A percentile compares a stretch with the other conserved stretches of the same genome.
Conservation (phyloP, 2,113 vertebrate genomes). For the Campylomormyrus tamandua region DNA sequence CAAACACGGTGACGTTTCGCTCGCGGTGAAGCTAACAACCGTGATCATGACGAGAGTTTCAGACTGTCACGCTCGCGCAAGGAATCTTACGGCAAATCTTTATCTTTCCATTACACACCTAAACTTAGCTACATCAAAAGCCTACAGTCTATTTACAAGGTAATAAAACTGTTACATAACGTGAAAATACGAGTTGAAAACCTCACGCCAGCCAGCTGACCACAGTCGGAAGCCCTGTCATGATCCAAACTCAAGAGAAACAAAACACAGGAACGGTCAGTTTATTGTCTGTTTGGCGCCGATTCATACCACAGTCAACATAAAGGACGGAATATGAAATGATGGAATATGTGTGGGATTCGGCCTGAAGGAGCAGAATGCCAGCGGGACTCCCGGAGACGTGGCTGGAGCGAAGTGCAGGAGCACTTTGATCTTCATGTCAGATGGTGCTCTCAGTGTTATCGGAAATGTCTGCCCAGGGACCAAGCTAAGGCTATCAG, state of each 20-base stretch:
- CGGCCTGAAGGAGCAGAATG: not conserved
- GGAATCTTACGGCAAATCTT: no score
- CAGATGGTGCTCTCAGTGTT: not conserved
- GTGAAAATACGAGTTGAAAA: no score
- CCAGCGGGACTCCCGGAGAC: not conserved
- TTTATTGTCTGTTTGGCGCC: not conserved
- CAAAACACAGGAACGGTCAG: not conserved
- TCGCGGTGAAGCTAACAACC: not conserved
- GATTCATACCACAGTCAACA: not conserved
- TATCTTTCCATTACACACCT: no score
- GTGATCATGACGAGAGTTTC: not conserved
- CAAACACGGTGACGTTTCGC: not conserved
- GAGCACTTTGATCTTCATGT: not conserved
- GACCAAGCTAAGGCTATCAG: not conserved
- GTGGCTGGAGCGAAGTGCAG: not conserved
- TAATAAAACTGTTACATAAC: no score
- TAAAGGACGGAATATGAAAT: not conserved
- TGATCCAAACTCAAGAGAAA: not conserved
- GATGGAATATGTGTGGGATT: not conserved
- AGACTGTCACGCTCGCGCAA: no score
- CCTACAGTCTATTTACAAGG: no score
- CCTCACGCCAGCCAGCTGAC: no score
- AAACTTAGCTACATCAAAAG: no score
- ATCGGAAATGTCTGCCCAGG: not conserved
- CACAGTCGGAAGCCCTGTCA: no score